Percentiles rank a stretch among this genome's conserved stretches.
Evolutionary conservation across 2,888 invertebrate species (phyloP).

Genomic region (Caenorhabditis doughertyi): DNA sequence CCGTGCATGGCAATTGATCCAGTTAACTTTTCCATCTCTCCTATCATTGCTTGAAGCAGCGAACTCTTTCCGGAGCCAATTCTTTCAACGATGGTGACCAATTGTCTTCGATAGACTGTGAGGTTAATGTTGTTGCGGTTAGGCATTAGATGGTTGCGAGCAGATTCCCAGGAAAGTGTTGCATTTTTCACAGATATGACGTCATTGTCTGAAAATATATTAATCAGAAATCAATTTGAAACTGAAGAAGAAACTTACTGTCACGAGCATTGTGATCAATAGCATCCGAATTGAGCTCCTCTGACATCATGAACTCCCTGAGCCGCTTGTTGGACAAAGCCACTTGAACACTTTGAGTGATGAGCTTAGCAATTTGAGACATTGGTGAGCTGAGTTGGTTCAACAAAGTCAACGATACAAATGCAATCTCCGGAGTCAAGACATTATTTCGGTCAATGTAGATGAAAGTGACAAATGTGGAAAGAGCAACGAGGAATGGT

Average conservation of each 20-base stretch:
- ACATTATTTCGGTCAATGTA: constrained; percentile 77
- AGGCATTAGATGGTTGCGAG: constrained; percentile 45
- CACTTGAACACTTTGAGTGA: constrained; percentile 82
- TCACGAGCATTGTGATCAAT: constrained; percentile 69
- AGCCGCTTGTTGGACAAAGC: constrained; percentile 79
- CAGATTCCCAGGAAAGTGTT: constrained; percentile 75
- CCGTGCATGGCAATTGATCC: constrained; percentile 83
- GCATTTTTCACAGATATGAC: constrained; percentile 74
- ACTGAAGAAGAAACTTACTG: constrained; percentile 55
- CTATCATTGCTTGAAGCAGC: constrained; percentile 88
- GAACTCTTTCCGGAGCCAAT: constrained; percentile 80
- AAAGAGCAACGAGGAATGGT: constrained; percentile 81
- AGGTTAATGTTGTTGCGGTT: constrained; percentile 86
- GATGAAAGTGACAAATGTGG: constrained; percentile 81
- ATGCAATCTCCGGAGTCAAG: constrained; percentile 88
- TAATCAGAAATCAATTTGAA: not conserved
- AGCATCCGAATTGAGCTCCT: constrained; percentile 65
- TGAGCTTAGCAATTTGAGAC: constrained; percentile 88
- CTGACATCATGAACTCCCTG: constrained; percentile 79
- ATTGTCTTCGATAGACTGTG: constrained; percentile 77
- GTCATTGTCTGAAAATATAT: constrained; percentile 71
- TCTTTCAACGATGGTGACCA: constrained; percentile 75
- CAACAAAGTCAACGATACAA: constrained; percentile 97
- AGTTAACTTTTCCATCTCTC: constrained; percentile 86
- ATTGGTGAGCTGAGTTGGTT: constrained; percentile 97